Percentiles rank a stretch among this genome's conserved stretches.
Evolutionary conservation across 2,888 invertebrate species (phyloP).

Genomic region (Koerneria pararmatus): DNA sequence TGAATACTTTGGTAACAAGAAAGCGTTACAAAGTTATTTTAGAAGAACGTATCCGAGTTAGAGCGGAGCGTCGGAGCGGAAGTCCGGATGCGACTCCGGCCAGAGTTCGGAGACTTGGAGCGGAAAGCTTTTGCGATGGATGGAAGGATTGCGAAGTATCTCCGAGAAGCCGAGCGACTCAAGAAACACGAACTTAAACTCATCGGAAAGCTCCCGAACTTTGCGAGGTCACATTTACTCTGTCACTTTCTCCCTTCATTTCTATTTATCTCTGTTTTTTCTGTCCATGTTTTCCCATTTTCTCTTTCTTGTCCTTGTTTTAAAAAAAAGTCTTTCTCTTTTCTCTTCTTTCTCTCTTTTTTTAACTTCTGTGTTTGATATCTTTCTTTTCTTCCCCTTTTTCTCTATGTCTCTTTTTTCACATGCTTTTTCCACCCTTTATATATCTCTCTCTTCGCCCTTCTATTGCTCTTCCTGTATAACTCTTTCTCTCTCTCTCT

Average conservation of each 20-base stretch:
- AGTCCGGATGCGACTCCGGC: constrained; percentile 28
- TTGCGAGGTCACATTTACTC: constrained; percentile 51
- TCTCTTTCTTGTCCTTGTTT: background rate
- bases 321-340: background rate
- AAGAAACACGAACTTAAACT: constrained; percentile 35
- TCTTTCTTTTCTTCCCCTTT: no score
- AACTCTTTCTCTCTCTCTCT: no score
- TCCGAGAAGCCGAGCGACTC: constrained; percentile 36
- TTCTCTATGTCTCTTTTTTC: no score
- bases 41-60: constrained; percentile 31
- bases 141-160: constrained; percentile 35
- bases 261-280: no score
- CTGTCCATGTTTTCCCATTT: background rate
- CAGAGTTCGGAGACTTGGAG: constrained; percentile 41
- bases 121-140: constrained; percentile 37
- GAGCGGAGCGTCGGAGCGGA: constrained; percentile 33
- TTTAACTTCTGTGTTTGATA: background rate
- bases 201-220: constrained; percentile 43
- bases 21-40: background rate
- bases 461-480: no score
- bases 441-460: no score
- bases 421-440: no score
- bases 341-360: no score
- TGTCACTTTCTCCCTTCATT: no score
- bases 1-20: no score